These are phyloP conservation scores for Oryzias javanicus DNA, from an alignment of 2,113 vertebrate genomes.

Conservation along the genomic window DNA sequence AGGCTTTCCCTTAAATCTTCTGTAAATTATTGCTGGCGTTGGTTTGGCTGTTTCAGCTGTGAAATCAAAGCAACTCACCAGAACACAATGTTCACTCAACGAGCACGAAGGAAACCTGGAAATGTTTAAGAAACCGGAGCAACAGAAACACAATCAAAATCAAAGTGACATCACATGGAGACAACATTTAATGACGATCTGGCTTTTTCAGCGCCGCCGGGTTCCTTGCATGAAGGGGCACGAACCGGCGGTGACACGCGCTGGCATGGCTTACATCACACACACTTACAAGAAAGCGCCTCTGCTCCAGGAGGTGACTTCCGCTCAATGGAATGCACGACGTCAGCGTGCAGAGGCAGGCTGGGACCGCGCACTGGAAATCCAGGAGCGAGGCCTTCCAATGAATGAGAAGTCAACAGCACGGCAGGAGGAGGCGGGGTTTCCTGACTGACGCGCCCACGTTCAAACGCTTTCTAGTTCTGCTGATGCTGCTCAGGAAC, in stretches of 20 bases:
- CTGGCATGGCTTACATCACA: conserved; percentile 46
- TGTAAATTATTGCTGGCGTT: conserved; percentile 63
- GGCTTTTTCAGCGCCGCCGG: conserved; percentile 27
- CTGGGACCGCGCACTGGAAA: conserved; percentile 61
- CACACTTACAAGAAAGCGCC: conserved; percentile 12
- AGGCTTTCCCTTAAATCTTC: conserved; percentile 63
- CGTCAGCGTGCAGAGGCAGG: conserved; percentile 55
- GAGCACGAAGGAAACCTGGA: conserved; percentile 32
- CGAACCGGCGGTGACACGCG: conserved; percentile 38
- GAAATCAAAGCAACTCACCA: conserved; percentile 54
- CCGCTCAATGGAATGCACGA: conserved; percentile 66
- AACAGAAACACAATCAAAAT: conserved; percentile 17
- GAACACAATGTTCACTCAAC: conserved; percentile 53
- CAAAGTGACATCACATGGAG: conserved; percentile 33
- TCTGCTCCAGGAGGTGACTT: conserved; percentile 63
- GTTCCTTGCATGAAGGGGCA: conserved; percentile 16
- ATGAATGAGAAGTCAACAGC: conserved; percentile 47
- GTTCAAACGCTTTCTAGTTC: conserved; percentile 20
- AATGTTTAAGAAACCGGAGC: conserved; percentile 24
- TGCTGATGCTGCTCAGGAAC: conserved; percentile 63
- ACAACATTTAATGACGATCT: conserved; percentile 16
- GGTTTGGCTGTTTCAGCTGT: conserved; percentile 58
- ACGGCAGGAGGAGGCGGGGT: conserved; percentile 57
- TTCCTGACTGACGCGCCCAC: conserved; percentile 49
- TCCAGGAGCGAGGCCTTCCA: conserved; percentile 53